Evolutionary conservation across 2,797 vertebrate species (phyloP), one percentile per base, ranked within the genome.

Genomic region (Knipowitschia caucasica): DNA sequence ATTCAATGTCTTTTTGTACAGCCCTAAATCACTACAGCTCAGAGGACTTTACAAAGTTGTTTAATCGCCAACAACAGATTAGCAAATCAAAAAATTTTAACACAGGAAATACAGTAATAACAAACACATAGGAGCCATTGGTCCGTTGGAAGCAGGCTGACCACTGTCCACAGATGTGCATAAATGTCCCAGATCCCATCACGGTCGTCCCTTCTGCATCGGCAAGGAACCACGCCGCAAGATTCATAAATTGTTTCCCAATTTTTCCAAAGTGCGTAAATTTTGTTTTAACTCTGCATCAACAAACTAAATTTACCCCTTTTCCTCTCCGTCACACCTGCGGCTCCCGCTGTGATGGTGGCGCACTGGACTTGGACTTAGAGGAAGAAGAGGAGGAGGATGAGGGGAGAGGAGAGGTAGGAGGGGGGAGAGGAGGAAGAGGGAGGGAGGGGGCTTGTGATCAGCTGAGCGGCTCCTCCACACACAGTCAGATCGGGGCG

Each of bases 401-500:
- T 7, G 36, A 18, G 7, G 39, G 8, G 39, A 63, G 73, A 9
- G 36, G 5, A 9, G 7, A 4, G 15, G 15, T 2, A 7, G 35
- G 14, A 7, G n/a, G 49, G 73, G 43, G 78, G 26, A 46, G 64
- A 74, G 18, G 36, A 11, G 17, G 7, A 4, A 7, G 15, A 7
- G 3, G 35, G 14, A 7, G n/a, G 49, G 73, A 40, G 78, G 26
- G 8, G 14, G 44, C 77, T 24, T 7, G 14, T 47, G 64, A 75
- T 68, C 78, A 81, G 78, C 77, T 72, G 80, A 77, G 65, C 75
- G 50, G 59, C 75, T 52, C 31, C 34, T 60, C 27, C 29, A n/a
- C 27, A 21, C 5, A 50, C 56, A 64, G 60, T 58, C 50, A 31
- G 29, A 46, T 14, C 23, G 39, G 6, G 18, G 38, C 38, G 17